A percentile compares a stretch with the other conserved stretches of the same genome.
phyloP scores from a whole-genome alignment of 2,113 vertebrate species.

The Columba livia region DNA sequence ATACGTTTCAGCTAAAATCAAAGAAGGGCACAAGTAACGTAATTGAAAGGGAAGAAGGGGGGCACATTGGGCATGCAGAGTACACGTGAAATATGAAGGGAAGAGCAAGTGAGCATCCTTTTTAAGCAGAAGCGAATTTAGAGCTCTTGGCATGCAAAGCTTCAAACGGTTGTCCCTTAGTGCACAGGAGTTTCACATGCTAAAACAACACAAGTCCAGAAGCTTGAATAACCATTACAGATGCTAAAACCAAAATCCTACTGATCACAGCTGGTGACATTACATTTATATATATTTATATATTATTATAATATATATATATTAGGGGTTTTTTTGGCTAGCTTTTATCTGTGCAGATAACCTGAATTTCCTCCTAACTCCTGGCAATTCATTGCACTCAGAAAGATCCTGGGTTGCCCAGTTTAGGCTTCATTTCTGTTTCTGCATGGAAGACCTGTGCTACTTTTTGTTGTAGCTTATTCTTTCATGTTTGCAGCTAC shows the following conservation, averaged over 20 bases:
- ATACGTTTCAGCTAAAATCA: rapidly evolving
- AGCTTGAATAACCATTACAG: neutral
- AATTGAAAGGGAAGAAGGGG: too few species aligned
- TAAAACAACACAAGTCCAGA: neutral
- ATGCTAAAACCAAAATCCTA: neutral
- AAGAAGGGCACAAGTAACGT: too few species aligned
- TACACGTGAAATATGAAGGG: rapidly evolving
- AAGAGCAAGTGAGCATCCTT: too few species aligned
- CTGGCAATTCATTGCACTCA: neutral
- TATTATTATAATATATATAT: too few species aligned
- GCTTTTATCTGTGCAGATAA: neutral
- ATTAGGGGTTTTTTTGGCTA: neutral
- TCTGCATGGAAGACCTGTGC: neutral
- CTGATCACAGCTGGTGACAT: rapidly evolving
- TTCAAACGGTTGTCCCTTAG: too few species aligned
- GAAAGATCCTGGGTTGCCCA: too few species aligned
- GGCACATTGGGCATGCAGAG: rapidly evolving
- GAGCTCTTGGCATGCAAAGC: neutral
- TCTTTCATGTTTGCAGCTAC: neutral
- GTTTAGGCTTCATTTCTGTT: neutral
- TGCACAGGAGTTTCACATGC: neutral
- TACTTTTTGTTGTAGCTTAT: neutral
- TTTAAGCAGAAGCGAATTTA: too few species aligned
- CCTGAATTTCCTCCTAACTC: neutral
- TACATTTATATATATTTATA: neutral